Base-by-base conservation (phyloP, 1,140 invertebrate genomes). In the Drosophila insularis region DNA sequence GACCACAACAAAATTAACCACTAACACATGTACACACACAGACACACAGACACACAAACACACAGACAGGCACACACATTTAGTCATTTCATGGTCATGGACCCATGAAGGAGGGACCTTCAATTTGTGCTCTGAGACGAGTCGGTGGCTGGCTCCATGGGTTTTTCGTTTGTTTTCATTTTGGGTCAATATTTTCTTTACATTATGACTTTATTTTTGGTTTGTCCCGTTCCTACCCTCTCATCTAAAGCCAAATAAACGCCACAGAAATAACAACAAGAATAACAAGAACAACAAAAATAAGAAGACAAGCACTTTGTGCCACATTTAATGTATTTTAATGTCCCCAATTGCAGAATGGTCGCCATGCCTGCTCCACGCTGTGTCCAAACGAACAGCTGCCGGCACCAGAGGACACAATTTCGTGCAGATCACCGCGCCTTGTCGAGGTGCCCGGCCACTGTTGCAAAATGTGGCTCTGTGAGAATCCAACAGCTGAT, bases 391-490 rank as follows among this genome's bases (percentile, higher is more conserved):
- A 95, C 73, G 95, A 96, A 81, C 93, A 93, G 80, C 93, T 95
- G 50, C 93, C 93, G 14, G 95, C 95, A 5, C 91, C 91, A 27
- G 93, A 93, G 40, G 91, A 91, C 46, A 92, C 91, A 65, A 87
- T 85, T 77, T 92, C 92, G 40, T 95, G 95, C 91, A 91, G 92
- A 81, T 93, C 94, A 76, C 94, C 95, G 2, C 92, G 93, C 35
- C 92, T 96, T 31, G 94, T 95, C n/a, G 92, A 95, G 62, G 93
- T 96, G 14, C 93, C 94, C 7, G 94, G 94, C 19, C 94, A 95
- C 70, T 96, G 95, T 84, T 96, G 95, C 86, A 92, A 94, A 64
- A 95, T 96, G 90, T 96, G 95, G 95, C 94, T 95, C 82, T 96
- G 95, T 91, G 94, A 95, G 86, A 93, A 93, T 74, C 93, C 93